A percentile compares a stretch with the other conserved stretches of the same genome.
Conservation (phyloP, 2,888 invertebrate genomes). For the Trachelus iudaicus region DNA sequence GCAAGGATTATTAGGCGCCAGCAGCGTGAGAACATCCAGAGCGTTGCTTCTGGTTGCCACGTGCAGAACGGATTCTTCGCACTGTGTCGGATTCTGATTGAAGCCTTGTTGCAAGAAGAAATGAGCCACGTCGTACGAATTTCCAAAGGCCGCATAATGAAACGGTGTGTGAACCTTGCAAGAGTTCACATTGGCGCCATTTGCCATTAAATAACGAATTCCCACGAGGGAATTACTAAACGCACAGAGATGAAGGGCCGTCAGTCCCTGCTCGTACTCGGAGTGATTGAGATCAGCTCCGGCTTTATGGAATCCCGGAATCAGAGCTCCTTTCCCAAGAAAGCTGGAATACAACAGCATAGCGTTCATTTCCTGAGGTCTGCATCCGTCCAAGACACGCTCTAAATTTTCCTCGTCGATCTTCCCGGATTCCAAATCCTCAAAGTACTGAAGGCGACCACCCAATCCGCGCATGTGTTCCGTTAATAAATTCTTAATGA, state of each 20-base stretch:
- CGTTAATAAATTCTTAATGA: slow-evolving; percentile 77
- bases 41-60: slow-evolving; percentile 88
- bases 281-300: slow-evolving; percentile 79
- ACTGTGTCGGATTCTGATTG: slow-evolving; percentile 73
- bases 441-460: slow-evolving; percentile 76
- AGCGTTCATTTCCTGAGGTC: slow-evolving; percentile 77
- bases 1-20: slow-evolving; percentile 80
- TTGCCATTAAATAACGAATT: slow-evolving; percentile 75
- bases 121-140: slow-evolving; percentile 83
- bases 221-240: slow-evolving; percentile 83
- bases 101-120: slow-evolving; percentile 80
- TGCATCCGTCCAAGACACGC: slow-evolving; percentile 69
- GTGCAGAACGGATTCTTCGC: slow-evolving; percentile 83
- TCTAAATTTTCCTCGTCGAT: slow-evolving; percentile 71
- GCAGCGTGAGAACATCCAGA: slow-evolving; percentile 80
- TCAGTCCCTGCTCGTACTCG: slow-evolving; percentile 78
- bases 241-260: slow-evolving; percentile 80
- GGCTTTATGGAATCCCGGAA: slow-evolving; percentile 73
- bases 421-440: slow-evolving; percentile 79
- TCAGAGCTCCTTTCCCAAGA: slow-evolving; percentile 75
- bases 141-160: slow-evolving; percentile 91
- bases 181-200: slow-evolving; percentile 77
- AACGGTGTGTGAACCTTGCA: slow-evolving; percentile 83
- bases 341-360: slow-evolving; percentile 81
- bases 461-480: slow-evolving; percentile 79